These are phyloP conservation scores for Limanda limanda DNA, from an alignment of 2,113 vertebrate genomes.

Conservation along the genomic window DNA sequence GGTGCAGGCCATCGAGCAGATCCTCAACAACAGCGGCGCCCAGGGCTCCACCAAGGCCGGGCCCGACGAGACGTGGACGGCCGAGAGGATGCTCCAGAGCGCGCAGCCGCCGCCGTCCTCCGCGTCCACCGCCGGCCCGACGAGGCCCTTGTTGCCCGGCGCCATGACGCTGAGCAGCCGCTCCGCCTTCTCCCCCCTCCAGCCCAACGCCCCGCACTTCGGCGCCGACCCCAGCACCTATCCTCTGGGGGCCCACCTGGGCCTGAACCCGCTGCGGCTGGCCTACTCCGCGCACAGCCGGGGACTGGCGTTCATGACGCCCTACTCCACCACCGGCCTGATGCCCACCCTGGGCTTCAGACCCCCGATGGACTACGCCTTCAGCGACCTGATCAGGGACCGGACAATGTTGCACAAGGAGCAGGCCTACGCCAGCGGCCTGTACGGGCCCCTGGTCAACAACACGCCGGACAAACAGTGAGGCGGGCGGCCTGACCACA, in stretches of 20 bases:
- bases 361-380: constrained; percentile 98
- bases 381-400: constrained; percentile 98
- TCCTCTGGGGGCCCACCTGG: constrained; percentile 91
- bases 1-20: constrained; percentile 99
- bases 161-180: constrained; percentile 95
- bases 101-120: constrained; percentile 78
- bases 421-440: constrained; percentile 88
- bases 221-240: constrained; percentile 90
- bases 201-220: constrained; percentile 95
- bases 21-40: constrained; percentile 92
- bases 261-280: constrained; percentile 95
- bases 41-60: constrained; percentile 69
- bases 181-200: constrained; percentile 96
- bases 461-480: constrained; percentile 96
- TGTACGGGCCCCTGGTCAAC: constrained; percentile 97
- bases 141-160: constrained; percentile 90
- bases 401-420: constrained; percentile 95
- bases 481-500: constrained; percentile 52
- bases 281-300: constrained; percentile 98
- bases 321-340: constrained; percentile 95
- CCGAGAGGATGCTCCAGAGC: constrained; percentile 86
- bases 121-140: constrained; percentile 63
- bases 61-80: constrained; percentile 87
- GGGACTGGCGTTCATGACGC: constrained; percentile 98
- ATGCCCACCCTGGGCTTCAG: constrained; percentile 98